Base-by-base conservation (phyloP, 2,113 vertebrate genomes). In the Platichthys stellatus region DNA sequence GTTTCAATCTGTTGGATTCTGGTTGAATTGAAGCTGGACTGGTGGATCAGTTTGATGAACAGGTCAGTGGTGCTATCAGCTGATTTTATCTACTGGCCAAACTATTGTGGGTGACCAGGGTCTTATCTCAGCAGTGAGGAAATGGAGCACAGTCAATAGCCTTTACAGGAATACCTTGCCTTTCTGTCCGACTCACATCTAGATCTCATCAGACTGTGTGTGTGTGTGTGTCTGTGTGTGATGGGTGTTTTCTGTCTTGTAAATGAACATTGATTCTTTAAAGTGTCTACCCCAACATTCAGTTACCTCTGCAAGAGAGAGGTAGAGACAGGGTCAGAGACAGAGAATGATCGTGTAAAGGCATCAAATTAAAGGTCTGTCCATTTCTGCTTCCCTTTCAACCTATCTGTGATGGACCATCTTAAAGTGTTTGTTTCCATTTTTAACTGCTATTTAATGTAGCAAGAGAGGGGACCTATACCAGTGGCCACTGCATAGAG, bases 191-290 rank as follows among this genome's bases (percentile, higher is more conserved):
- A 78, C 67, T 85, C 78, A 28, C 78, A 72, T 82, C 79, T 69
- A 65, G 78, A 76, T 76, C 20, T 53, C 35, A 21, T 82, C 66
- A 75, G 31, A 26, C 14, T 8, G 65, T 59, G 61, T 53, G 28
- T 73, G 28, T 73, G 43, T 63, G 64, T 66, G 53, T 59, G 62
- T 63, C 21, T 40, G 49, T 67, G 63, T 74, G 62, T 63, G 67
- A 72, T 60, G 67, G 63, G 11, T 90, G 78, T 78, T 85, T 84
- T 83, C 76, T 47, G 69, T 81, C 68, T 83, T 81, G 78, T 79
- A 90, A 87, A 91, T 87, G 76, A 89, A 73, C 82, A 91, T 82
- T 64, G 84, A 89, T 90, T 74, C 40, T 56, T 72, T 69, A 5
- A 85, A 76, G 66, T 74, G 69, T 87, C 84, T 74, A n/a, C 63